Evolutionary conservation across 2,797 vertebrate species (phyloP), one percentile per base, ranked within the genome.

Genomic region (Sebastes variabilis): DNA sequence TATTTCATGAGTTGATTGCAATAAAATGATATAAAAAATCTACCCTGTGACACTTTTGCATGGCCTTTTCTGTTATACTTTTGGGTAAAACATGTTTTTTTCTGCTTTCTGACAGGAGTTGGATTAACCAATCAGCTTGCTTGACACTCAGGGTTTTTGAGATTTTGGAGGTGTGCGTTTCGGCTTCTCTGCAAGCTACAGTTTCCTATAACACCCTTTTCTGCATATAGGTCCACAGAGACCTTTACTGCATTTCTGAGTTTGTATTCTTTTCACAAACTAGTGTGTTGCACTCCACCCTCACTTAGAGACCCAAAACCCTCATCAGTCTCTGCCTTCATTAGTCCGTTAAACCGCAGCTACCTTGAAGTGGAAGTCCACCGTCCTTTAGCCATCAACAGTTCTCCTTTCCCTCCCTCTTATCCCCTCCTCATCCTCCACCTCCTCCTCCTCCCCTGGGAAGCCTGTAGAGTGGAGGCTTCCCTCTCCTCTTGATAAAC

Each of bases 401-500:
- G 42, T 34, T 66, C 25, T 20, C 71, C 22, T 22, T 38, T 49
- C 13, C 18, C 27, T 29, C 24, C 32, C 46, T 49, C 18, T 0
- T 0, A 49, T 8, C 52, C 52, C 49, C 25, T 5, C 71, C 13
- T 22, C 38, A 30, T 12, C 18, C 27, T 12, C 18, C 27, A 22
- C 30, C 32, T 8, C 36, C 24, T 36, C 60, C 65, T 84, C 60
- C 65, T 84, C 62, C 42, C 52, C 61, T 24, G 69, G 79, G 66
- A 87, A 52, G 54, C 66, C 72, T 42, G 25, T 11, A 25, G 55
- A 82, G 67, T 27, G 27, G 69, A 85, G 81, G 82, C 59, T 80
- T 82, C 71, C 71, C 68, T 75, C 49, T 80, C 83, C 54, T 70
- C 55, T 68, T 90, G 88, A 92, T 88, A 77, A 85, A 92, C 3